Percentiles rank a stretch among this genome's conserved stretches.
phyloP scores from a whole-genome alignment of 2,797 vertebrate genomes.

The Oryzias dopingdopingensis region DNA sequence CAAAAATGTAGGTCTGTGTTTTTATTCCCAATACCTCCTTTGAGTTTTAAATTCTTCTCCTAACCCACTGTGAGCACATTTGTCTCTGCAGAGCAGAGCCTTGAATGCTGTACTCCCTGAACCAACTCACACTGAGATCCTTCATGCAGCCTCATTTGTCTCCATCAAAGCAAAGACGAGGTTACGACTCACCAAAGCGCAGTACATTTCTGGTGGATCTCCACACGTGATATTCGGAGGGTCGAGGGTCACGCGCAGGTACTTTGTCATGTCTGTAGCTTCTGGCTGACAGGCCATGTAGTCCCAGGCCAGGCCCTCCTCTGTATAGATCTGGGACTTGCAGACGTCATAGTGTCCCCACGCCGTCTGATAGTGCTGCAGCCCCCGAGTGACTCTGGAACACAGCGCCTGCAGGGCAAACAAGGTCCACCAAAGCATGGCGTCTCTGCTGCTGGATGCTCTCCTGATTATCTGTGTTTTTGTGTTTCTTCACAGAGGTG shows the following conservation, averaged over 20 bases:
- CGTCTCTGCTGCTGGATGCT: slow-evolving; percentile 67
- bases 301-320: slow-evolving; percentile 97
- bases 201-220: slow-evolving; percentile 97
- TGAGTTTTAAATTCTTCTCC: background rate
- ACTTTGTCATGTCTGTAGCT: slow-evolving; percentile 96
- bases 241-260: slow-evolving; percentile 92
- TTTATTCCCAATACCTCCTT: no score
- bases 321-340: slow-evolving; percentile 95
- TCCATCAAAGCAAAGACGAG: slow-evolving; percentile 67
- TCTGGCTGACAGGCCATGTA: slow-evolving; percentile 99
- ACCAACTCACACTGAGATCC: slow-evolving; percentile 63
- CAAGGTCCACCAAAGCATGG: slow-evolving; percentile 88
- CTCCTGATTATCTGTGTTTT: slow-evolving; percentile 4
- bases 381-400: slow-evolving; percentile 83
- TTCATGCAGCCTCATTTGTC: slow-evolving; percentile 70
- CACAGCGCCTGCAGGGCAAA: slow-evolving; percentile 88
- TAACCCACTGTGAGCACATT: slow-evolving; percentile 32
- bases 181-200: slow-evolving; percentile 92
- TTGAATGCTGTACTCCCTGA: slow-evolving; percentile 54
- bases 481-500: slow-evolving; percentile 16
- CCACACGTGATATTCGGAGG: slow-evolving; percentile 97
- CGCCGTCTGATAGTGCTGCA: slow-evolving; percentile 91
- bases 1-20: no score
- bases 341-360: slow-evolving; percentile 99
- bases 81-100: slow-evolving; percentile 54